Conservation (phyloP, 1,140 invertebrate species). For the Drosophila busckii region DNA sequence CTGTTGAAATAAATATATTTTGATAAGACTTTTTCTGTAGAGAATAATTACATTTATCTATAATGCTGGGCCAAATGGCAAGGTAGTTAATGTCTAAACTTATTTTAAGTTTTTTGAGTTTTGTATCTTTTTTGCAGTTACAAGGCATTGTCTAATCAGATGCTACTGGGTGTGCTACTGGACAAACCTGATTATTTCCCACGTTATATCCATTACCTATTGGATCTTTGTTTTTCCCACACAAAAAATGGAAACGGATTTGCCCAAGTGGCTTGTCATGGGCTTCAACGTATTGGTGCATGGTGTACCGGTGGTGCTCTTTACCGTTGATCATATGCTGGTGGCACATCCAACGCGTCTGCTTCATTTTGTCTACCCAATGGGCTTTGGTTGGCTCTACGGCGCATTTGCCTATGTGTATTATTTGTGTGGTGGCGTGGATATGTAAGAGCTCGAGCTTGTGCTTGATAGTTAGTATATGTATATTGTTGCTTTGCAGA, state of each 20-base stretch:
- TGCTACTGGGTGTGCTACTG: slow-evolving; percentile 45
- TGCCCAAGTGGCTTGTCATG: background rate
- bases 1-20: too few species aligned
- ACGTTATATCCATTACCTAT: slow-evolving; percentile 2
- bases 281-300: slow-evolving; percentile 84
- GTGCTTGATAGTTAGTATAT: background rate
- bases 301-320: slow-evolving; percentile 84
- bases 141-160: background rate
- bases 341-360: slow-evolving; percentile 84
- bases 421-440: slow-evolving; percentile 83
- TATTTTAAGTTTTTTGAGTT: background rate
- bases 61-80: too few species aligned
- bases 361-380: slow-evolving; percentile 84
- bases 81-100: too few species aligned
- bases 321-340: slow-evolving; percentile 85
- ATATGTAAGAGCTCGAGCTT: slow-evolving; percentile 78
- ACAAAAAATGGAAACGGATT: background rate
- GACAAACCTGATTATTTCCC: slow-evolving; percentile 14
- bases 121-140: background rate
- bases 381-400: slow-evolving; percentile 82
- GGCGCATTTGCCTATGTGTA: slow-evolving; percentile 84
- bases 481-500: slow-evolving; percentile 1
- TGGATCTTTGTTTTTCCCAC: slow-evolving; percentile 25
- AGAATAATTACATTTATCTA: too few species aligned
- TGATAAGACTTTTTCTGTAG: too few species aligned